phyloP scores from a whole-genome alignment of 2,113 vertebrate genomes.

The Pipra filicauda region DNA sequence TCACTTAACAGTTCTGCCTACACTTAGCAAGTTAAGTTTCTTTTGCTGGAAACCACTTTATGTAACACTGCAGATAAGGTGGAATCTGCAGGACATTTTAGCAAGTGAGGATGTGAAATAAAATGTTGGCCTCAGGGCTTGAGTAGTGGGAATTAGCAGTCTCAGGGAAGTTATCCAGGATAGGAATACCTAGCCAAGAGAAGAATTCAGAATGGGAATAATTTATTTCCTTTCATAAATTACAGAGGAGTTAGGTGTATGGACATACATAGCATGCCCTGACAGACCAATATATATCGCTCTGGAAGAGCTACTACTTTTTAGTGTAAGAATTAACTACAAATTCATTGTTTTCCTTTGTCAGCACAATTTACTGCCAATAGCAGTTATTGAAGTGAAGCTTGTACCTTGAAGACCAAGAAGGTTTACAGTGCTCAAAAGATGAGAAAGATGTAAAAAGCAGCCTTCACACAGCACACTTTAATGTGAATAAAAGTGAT shows the following conservation, averaged over 20 bases:
- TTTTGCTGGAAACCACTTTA: neutral
- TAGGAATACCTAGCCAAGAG: neutral
- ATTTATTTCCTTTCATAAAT: neutral
- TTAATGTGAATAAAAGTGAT: neutral
- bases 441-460: neutral
- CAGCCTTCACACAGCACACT: neutral
- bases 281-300: neutral
- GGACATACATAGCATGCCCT: neutral
- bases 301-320: neutral
- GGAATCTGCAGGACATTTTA: neutral
- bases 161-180: neutral
- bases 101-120: neutral
- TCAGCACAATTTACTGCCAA: neutral
- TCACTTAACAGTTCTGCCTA: neutral
- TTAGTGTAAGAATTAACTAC: neutral
- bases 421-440: neutral
- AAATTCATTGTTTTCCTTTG: neutral
- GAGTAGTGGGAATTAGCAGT: neutral
- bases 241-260: neutral
- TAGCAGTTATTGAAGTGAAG: neutral
- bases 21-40: neutral
- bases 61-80: neutral
- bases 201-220: neutral
- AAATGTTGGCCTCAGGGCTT: neutral
- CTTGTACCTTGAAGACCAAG: neutral